Base-by-base conservation (phyloP, 2,888 invertebrate species). In the Incurvaria masculella region DNA sequence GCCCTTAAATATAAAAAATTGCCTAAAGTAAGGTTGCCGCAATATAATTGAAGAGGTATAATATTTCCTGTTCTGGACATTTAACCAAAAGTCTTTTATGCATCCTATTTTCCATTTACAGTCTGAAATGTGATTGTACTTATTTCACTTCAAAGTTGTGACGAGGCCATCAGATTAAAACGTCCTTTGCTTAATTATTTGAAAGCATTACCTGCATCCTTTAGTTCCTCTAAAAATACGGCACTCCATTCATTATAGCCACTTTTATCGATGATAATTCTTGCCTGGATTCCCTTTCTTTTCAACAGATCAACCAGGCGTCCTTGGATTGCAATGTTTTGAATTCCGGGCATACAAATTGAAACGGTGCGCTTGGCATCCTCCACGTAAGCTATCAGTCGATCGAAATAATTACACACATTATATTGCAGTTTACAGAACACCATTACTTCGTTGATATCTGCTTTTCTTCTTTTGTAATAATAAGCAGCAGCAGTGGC, bases 391-490 rank as follows among this genome's bases (percentile, higher is more conserved):
- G 74, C 71, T 45, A 76, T 64, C 47, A 78, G 56, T 54, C 73
- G 74, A 56, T 78, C 75, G 59, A 78, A 78, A 60, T 68, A 76
- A 57, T 72, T 70, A 53, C 64, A 67, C 16, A 70, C 71, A 58
- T 78, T 78, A 51, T 63, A 71, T 53, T 78, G 76, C 45, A 78
- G 60, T 61, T 78, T 76, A 58, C 76, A 76, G 60, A 78, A 78
- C 53, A 76, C 72, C 76, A 78, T 76, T 49, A 78, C 76, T 65
- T 78, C 75, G 56, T 78, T 76, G 50, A 74, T 57, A 53, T 70
- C 70, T 21, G 61, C 56, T 49, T 57, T 68, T 46, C 74, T 66
- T 52, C 64, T 69, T 59, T 62, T 72, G 57, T 69, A 74, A 57
- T 65, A 76, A 57, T 68, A 74, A 33, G 72, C 73, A 42, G 74